Conservation (phyloP, 37 sponge, comb jelly and placozoan species). For the Theonella swinhoei region DNA sequence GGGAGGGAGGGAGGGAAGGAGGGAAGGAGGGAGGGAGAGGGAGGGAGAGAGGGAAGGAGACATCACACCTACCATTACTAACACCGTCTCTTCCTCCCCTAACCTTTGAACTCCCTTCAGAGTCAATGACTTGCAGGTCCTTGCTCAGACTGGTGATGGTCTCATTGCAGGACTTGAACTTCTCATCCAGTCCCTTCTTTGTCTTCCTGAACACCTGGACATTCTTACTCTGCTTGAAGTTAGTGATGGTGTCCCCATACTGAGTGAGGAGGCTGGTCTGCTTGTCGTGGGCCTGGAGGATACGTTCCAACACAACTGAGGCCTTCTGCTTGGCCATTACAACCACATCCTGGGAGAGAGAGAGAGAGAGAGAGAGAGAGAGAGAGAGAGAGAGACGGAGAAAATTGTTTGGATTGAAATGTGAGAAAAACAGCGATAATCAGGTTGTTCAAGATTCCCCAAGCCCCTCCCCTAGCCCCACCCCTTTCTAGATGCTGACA, state of each 20-base stretch:
- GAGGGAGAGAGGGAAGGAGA: neutral
- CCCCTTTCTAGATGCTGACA: too few relatives aligned
- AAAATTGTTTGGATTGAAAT: neutral
- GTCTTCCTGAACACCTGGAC: slow-evolving; percentile 47
- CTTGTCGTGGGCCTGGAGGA: slow-evolving; percentile 28
- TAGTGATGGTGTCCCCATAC: slow-evolving; percentile 33
- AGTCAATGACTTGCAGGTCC: slow-evolving; percentile 35
- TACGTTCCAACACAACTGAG: slow-evolving; percentile 46
- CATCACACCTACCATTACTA: neutral
- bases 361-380: neutral
- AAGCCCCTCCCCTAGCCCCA: too few relatives aligned
- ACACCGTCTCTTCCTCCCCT: neutral
- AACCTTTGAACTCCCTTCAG: slow-evolving; percentile 43
- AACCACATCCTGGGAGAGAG: slow-evolving; percentile 28
- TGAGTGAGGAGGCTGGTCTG: slow-evolving; percentile 22
- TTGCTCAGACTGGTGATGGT: slow-evolving; percentile 15
- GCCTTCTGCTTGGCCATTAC: slow-evolving; percentile 65
- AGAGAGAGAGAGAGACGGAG: neutral
- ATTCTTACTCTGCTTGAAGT: slow-evolving; percentile 60
- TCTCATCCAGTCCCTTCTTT: slow-evolving; percentile 40
- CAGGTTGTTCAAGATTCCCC: neutral
- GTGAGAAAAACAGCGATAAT: neutral
- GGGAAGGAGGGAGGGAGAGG: neutral
- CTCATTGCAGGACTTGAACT: slow-evolving; percentile 31
- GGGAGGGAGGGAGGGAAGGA: neutral